Percentiles rank a stretch among this genome's conserved stretches.
phyloP scores from a whole-genome alignment of 2,797 vertebrate genomes.

The Selene dorsalis region DNA sequence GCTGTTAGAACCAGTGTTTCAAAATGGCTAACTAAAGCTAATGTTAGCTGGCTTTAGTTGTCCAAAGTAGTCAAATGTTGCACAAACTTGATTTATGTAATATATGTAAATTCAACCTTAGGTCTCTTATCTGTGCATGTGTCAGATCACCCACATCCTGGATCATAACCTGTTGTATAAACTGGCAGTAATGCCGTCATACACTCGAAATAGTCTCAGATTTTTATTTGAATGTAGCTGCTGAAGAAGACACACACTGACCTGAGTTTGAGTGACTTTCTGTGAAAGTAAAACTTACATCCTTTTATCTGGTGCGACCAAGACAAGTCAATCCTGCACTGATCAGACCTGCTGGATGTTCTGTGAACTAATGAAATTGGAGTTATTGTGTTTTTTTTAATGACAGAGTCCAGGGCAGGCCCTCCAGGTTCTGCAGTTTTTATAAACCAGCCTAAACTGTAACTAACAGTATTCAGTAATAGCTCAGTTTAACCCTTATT shows the following conservation, averaged over 20 bases:
- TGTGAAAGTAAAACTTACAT: neutral
- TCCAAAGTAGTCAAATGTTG: neutral
- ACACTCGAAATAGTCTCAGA: no score
- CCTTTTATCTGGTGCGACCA: conserved; percentile 3
- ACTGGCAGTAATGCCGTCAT: no score
- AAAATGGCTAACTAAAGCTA: neutral
- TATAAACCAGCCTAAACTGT: neutral
- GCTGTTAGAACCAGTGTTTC: neutral
- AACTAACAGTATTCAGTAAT: no score
- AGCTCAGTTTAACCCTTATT: no score
- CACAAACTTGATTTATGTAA: neutral
- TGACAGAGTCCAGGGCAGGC: conserved; percentile 3
- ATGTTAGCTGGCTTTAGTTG: neutral
- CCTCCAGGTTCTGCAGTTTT: conserved; percentile 7
- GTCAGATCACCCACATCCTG: no score
- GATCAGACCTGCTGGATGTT: conserved; percentile 33
- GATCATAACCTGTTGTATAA: no score
- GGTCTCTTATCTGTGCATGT: neutral
- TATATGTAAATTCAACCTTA: neutral
- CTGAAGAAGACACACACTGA: neutral
- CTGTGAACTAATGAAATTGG: conserved; percentile 48
- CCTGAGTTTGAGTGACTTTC: neutral
- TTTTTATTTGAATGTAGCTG: neutral
- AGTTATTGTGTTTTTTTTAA: conserved; percentile 8
- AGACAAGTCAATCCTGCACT: conserved; percentile 6